Base-by-base conservation (phyloP, 2,888 invertebrate genomes). In the Stenichneumon culpator region DNA sequence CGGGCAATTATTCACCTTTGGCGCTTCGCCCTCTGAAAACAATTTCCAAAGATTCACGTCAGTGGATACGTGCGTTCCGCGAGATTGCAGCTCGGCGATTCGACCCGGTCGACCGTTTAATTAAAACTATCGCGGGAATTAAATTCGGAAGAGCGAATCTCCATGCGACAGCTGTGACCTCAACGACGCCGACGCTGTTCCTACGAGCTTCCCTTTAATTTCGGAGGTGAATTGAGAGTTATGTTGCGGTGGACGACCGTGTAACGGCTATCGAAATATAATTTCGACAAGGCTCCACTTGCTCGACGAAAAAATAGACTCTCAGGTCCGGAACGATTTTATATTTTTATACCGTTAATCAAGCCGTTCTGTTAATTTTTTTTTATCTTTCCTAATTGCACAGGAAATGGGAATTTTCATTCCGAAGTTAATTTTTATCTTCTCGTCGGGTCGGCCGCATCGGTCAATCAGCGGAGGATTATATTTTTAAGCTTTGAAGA, bases 1-100 rank as follows among this genome's bases (percentile, higher is more conserved):
- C 28, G 95, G 95, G 88, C 95, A 95, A 86, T 94, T 93, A 74
- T 93, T 92, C 39, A 95, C 94, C 88, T 93, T 92, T 3, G 95
- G 95, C 16, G 95, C 93, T 84, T 95, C 94, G 11, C 94, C 94
- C 87, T 94, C 95, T 94, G 88, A 89, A 86, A 79, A 57, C 57
- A 86, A 82, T 79, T 57, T 22, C 22, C 19, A 32, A 65, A 50
- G 44, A 54, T 82, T 70, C 50, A 25, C 44, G 28, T 65, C 11
- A 2, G 3, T 28, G 44, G 19, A 79, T 36, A 19, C n/a, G 19
- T 79, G 74, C 63, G 75, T 36, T 36, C 36, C 36, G 36, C 50
- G 16, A 44, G 57, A 68, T 74, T 44, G 36, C 63, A 47, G 63
- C 54, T 57, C 47, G 68, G 22, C 22, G 54, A 78, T 63, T 70